A percentile compares a stretch with the other conserved stretches of the same genome.
Conservation (phyloP, 2,888 invertebrate genomes). For the Trachelus iudaicus region DNA sequence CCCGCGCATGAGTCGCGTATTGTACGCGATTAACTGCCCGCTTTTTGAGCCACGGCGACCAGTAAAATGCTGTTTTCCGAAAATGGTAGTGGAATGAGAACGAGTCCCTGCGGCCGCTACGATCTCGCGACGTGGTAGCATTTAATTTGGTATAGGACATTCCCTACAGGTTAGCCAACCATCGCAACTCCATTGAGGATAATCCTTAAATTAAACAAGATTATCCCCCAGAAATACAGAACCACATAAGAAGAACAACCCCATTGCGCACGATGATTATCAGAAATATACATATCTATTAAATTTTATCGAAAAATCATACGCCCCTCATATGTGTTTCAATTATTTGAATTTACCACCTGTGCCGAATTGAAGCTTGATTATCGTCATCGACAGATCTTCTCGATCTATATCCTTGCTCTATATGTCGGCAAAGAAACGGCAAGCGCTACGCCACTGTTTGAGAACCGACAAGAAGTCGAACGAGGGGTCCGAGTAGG, state of each 20-base stretch:
- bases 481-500: slow-evolving; percentile 18
- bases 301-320: slow-evolving; percentile 21
- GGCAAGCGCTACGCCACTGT: slow-evolving; percentile 16
- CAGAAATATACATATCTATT: slow-evolving; percentile 11
- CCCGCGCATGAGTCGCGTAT: slow-evolving; percentile 2
- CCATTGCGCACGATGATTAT: too few species aligned
- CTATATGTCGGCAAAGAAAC: too few species aligned
- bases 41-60: slow-evolving; percentile 17
- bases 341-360: slow-evolving; percentile 8
- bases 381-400: background rate
- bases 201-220: too few species aligned
- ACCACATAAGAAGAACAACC: too few species aligned
- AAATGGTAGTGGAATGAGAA: slow-evolving; percentile 57
- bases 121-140: slow-evolving; percentile 24
- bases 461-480: slow-evolving; percentile 14
- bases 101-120: slow-evolving; percentile 31
- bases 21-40: slow-evolving; percentile 2
- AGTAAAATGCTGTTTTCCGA: slow-evolving; percentile 43
- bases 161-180: background rate
- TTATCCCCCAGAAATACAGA: too few species aligned
- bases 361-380: slow-evolving; percentile 4
- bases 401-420: too few species aligned
- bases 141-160: slow-evolving; percentile 48
- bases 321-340: slow-evolving; percentile 5
- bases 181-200: too few species aligned